Conservation (phyloP, 2,888 invertebrate genomes). For the Drosophila yooni region DNA sequence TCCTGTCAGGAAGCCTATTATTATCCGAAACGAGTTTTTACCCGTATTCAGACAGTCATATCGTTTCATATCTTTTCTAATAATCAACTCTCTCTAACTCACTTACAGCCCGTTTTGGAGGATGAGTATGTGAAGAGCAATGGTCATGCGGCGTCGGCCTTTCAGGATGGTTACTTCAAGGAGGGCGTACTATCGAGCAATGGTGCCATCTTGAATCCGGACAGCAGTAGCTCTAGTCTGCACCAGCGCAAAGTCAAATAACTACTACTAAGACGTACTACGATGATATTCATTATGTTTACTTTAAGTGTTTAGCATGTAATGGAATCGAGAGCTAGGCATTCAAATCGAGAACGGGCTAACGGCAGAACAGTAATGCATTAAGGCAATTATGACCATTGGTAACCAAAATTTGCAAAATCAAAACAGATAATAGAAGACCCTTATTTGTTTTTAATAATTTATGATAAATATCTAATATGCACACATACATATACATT, state of each 20-base stretch:
- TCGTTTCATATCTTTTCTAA: neutral
- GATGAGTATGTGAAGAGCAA: slow-evolving; percentile 83
- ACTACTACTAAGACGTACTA: slow-evolving; percentile 80
- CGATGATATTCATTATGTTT: slow-evolving; percentile 77
- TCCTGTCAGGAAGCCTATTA: neutral
- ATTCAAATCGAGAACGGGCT: slow-evolving; percentile 36
- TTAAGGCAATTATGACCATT: slow-evolving; percentile 29
- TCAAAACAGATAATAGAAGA: slow-evolving; percentile 25
- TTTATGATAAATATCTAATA: slow-evolving; percentile 35
- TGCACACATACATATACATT: neutral
- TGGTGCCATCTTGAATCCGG: slow-evolving; percentile 83
- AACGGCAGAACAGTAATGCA: slow-evolving; percentile 19
- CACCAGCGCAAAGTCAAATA: slow-evolving; percentile 85
- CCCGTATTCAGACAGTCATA: neutral
- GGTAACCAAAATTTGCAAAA: slow-evolving; percentile 8
- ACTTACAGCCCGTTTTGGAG: slow-evolving; percentile 88
- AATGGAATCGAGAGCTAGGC: slow-evolving; percentile 61
- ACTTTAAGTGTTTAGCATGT: slow-evolving; percentile 75
- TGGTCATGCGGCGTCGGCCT: slow-evolving; percentile 59
- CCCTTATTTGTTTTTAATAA: slow-evolving; percentile 38
- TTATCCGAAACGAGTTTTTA: neutral
- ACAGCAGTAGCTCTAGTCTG: slow-evolving; percentile 85
- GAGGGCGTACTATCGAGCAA: slow-evolving; percentile 82
- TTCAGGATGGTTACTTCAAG: slow-evolving; percentile 82
- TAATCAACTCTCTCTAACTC: neutral